These are phyloP conservation scores for zebrafish (Danio rerio) DNA, from an alignment of 2,113 vertebrate species.

Conservation along the genomic window DNA sequence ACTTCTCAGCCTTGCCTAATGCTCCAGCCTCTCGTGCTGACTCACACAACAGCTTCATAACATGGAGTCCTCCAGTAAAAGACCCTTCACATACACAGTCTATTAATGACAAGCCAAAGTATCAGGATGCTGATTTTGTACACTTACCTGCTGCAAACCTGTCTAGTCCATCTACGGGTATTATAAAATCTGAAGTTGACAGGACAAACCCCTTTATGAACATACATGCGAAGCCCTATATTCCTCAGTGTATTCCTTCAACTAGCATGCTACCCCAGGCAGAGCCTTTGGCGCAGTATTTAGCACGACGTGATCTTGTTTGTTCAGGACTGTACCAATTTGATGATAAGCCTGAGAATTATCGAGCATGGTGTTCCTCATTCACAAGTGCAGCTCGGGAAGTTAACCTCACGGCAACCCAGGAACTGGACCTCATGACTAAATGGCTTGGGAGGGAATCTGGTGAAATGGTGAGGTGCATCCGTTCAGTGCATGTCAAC, in stretches of 20 bases:
- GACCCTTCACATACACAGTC: background rate
- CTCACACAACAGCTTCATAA: background rate
- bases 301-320: no score
- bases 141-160: background rate
- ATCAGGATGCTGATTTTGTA: background rate
- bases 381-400: no score
- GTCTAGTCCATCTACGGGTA: background rate
- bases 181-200: background rate
- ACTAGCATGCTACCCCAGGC: background rate
- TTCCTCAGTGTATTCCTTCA: background rate
- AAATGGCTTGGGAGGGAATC: no score
- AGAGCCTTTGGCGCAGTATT: no score
- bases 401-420: no score
- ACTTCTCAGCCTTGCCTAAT: no score
- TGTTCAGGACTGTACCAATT: no score
- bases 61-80: background rate
- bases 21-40: no score
- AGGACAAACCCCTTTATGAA: background rate
- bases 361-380: no score
- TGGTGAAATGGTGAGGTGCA: constrained; percentile 14
- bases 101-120: background rate
- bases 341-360: no score
- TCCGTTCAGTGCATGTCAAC: constrained; percentile 40
- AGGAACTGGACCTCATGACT: no score
- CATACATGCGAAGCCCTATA: background rate